phyloP scores from a whole-genome alignment of 2,113 vertebrate genomes.

The Aplodontia rufa region DNA sequence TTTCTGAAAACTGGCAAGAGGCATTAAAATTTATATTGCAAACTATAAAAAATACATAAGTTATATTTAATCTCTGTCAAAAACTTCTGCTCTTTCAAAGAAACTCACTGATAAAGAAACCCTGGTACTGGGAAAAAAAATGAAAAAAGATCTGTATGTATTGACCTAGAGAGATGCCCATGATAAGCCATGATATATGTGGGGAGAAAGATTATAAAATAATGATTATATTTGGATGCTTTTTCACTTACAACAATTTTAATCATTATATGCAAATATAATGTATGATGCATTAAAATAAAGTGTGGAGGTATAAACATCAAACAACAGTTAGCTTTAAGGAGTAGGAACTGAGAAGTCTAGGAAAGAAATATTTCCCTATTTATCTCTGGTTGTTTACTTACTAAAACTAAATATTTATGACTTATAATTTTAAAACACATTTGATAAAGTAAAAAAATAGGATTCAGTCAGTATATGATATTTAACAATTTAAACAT shows the following conservation, averaged over 20 bases:
- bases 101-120: background rate
- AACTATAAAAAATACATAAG: background rate
- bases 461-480: background rate
- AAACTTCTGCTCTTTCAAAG: background rate
- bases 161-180: background rate
- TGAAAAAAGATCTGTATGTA: background rate
- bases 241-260: background rate
- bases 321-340: background rate
- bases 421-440: background rate
- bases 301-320: background rate
- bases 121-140: too few relatives aligned
- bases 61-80: background rate
- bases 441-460: background rate
- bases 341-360: background rate
- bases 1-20: conserved; percentile 21
- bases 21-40: conserved; percentile 9
- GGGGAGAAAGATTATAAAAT: background rate
- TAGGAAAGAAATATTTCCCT: background rate
- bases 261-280: background rate
- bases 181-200: background rate
- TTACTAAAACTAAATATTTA: background rate
- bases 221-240: background rate
- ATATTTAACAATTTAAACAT: too few relatives aligned
- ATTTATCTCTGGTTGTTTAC: background rate
- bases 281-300: background rate